phyloP scores from a whole-genome alignment of 2,888 invertebrate genomes.

The Ganaspis brasiliensis region DNA sequence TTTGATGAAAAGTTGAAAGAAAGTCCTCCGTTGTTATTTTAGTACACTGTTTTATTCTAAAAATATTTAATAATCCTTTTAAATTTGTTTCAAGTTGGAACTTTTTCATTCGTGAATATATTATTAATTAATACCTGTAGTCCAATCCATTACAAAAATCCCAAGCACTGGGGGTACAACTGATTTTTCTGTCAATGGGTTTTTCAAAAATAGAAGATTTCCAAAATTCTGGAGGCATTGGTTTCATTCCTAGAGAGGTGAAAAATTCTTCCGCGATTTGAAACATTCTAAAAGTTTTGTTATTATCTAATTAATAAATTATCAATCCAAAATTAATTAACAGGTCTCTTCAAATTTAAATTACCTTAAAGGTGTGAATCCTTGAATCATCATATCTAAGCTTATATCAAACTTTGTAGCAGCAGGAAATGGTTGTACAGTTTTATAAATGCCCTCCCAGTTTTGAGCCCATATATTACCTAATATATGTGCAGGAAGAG shows the following conservation, averaged over 20 bases:
- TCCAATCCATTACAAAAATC: conserved; percentile 93
- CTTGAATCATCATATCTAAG: conserved; percentile 88
- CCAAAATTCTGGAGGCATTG: conserved; percentile 93
- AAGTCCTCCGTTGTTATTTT: conserved; percentile 89
- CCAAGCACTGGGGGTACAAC: conserved; percentile 91
- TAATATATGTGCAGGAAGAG: conserved; percentile 92
- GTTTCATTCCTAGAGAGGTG: conserved; percentile 89
- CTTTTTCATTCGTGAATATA: too few relatives aligned
- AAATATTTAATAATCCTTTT: conserved; percentile 53
- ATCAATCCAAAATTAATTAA: too few relatives aligned
- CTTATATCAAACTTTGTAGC: conserved; percentile 88
- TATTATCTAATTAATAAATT: neutral
- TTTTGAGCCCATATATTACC: conserved; percentile 94
- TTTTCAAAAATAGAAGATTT: conserved; percentile 89
- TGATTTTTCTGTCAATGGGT: conserved; percentile 87
- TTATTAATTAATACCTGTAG: conserved; percentile 84
- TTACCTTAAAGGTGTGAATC: conserved; percentile 88
- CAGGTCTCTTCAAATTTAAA: too few relatives aligned
- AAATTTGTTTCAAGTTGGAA: too few relatives aligned
- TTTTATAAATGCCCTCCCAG: conserved; percentile 89
- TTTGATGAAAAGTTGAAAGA: conserved; percentile 90
- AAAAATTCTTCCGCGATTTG: conserved; percentile 93
- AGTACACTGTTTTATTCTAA: conserved; percentile 91
- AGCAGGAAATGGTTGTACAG: conserved; percentile 89
- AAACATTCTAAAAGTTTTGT: conserved; percentile 84